Conservation (phyloP, 2,113 vertebrate species). For the Excalfactoria chinensis region DNA sequence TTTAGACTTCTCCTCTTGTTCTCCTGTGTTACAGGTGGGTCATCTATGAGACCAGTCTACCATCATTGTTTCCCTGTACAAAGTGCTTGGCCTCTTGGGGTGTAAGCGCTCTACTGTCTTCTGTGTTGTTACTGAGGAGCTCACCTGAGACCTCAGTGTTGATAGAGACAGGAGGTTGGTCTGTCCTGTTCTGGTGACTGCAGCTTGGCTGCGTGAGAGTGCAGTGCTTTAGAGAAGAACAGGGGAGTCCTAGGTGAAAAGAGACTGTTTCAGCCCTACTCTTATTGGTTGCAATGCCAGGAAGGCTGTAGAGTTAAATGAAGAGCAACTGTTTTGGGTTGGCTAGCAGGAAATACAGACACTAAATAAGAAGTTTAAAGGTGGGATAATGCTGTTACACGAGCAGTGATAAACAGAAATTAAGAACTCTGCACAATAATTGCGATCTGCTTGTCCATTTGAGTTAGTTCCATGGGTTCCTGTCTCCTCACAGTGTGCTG, state of each 20-base stretch:
- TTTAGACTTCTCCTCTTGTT: background rate
- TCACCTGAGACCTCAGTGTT: background rate
- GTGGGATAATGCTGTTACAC: background rate
- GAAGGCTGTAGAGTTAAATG: background rate
- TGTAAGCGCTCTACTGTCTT: background rate
- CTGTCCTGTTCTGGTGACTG: background rate
- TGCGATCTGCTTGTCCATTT: background rate
- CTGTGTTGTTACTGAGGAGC: background rate
- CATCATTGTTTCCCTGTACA: background rate
- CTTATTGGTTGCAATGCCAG: background rate
- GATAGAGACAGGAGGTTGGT: accelerated
- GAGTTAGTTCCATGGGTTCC: background rate
- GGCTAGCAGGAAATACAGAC: background rate
- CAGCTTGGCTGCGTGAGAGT: background rate
- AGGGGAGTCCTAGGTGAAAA: accelerated
- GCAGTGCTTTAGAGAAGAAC: background rate
- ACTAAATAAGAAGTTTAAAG: background rate
- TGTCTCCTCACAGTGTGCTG: background rate
- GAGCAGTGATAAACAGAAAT: background rate
- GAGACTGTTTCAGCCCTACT: background rate
- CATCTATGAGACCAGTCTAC: background rate
- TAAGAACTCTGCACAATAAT: background rate
- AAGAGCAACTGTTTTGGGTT: background rate
- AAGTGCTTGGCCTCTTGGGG: background rate
- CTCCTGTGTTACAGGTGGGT: background rate